Evolutionary conservation across 2,797 vertebrate species (phyloP).

Genomic region (Megalops cyprinoides): DNA sequence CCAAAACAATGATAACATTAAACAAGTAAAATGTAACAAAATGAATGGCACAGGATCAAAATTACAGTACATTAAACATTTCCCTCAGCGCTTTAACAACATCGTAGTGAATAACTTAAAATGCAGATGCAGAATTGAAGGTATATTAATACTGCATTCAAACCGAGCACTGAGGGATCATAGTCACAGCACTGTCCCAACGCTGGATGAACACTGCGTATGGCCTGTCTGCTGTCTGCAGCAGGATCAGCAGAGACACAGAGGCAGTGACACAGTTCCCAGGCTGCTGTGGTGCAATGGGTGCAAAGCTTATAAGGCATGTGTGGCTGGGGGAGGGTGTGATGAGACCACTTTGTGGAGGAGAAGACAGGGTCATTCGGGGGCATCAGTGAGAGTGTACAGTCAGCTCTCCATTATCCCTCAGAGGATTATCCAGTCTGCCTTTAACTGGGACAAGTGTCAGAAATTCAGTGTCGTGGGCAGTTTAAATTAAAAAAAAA

Average conservation of each 20-base stretch:
- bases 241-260: neutral
- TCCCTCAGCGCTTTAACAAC: neutral
- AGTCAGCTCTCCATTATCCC: too few relatives aligned
- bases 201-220: neutral
- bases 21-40: constrained; percentile 41
- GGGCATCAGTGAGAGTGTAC: neutral
- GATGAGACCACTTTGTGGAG: constrained; percentile 17
- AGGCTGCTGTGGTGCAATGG: neutral
- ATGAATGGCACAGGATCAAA: constrained; percentile 40
- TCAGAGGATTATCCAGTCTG: too few relatives aligned
- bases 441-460: too few relatives aligned
- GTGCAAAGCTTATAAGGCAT: neutral
- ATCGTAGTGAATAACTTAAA: neutral
- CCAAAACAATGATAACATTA: constrained; percentile 37
- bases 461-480: too few relatives aligned
- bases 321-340: neutral
- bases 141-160: neutral
- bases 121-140: neutral
- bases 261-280: too few relatives aligned
- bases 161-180: neutral
- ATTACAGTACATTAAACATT: constrained; percentile 17
- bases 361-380: neutral
- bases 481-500: too few relatives aligned
- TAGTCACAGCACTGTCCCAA: neutral
- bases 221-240: neutral